phyloP scores from a whole-genome alignment of 2,797 vertebrate species.

The Pipistrellus nathusii region DNA sequence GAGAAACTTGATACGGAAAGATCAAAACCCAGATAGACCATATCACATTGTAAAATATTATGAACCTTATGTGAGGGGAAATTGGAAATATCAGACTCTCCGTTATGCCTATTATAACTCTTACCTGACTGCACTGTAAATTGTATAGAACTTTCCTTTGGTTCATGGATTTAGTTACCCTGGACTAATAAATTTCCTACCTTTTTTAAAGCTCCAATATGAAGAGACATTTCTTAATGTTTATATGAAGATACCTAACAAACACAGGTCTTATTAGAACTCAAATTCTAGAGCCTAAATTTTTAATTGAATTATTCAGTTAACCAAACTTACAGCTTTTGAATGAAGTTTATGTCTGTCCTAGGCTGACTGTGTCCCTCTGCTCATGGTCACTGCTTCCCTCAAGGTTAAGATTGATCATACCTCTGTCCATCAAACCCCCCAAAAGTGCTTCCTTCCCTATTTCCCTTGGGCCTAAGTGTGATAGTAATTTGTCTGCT shows the following conservation, averaged over 20 bases:
- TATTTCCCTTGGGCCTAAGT: neutral
- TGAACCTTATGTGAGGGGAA: neutral
- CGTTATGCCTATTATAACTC: neutral
- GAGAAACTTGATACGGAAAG: conserved; percentile 8
- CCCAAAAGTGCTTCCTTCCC: neutral
- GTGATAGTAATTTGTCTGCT: neutral
- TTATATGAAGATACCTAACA: neutral
- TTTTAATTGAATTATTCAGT: neutral
- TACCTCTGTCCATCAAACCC: neutral
- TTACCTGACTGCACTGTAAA: neutral
- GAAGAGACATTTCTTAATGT: neutral
- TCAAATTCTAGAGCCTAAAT: neutral
- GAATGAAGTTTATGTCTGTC: neutral
- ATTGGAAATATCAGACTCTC: neutral
- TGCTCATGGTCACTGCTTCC: neutral
- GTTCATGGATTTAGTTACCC: neutral
- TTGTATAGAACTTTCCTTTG: neutral
- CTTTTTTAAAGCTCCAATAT: neutral
- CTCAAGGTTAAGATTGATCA: neutral
- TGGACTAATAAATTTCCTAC: neutral
- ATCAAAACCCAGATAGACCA: neutral
- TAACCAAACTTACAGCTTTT: neutral
- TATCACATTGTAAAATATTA: neutral
- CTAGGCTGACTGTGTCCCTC: neutral
- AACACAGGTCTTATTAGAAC: neutral